Conservation (phyloP, 2,797 vertebrate genomes). For the Tachyglossus aculeatus region DNA sequence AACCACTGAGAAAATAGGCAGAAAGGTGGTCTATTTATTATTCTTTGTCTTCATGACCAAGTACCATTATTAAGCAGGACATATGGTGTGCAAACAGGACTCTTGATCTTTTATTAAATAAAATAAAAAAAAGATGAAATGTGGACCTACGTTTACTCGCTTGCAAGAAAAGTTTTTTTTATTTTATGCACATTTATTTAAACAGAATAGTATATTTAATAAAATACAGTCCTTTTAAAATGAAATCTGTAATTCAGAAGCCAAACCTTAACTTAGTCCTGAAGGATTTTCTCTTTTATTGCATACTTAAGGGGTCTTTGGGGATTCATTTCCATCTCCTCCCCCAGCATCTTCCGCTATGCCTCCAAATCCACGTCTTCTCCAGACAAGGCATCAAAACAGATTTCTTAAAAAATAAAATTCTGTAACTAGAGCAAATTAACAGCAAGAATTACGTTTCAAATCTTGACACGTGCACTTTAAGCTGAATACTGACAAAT, state of each 20-base stretch:
- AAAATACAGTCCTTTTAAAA: slow-evolving; percentile 59
- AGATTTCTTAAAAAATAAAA: background rate
- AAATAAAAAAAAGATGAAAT: slow-evolving; percentile 35
- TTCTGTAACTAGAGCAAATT: background rate
- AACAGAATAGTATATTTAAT: slow-evolving; percentile 57
- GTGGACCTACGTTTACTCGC: no score
- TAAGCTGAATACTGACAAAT: slow-evolving; percentile 17
- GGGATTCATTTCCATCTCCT: slow-evolving; percentile 33
- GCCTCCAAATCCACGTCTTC: background rate
- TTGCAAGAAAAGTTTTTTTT: slow-evolving; percentile 43
- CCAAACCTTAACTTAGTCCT: slow-evolving; percentile 54
- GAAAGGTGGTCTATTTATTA: slow-evolving; percentile 3
- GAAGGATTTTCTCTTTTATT: slow-evolving; percentile 56
- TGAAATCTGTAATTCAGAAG: slow-evolving; percentile 62
- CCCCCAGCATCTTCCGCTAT: slow-evolving; percentile 27
- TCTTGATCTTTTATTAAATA: slow-evolving; percentile 7
- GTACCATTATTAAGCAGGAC: slow-evolving; percentile 21
- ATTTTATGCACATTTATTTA: slow-evolving; percentile 53
- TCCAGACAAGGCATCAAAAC: slow-evolving; percentile 1
- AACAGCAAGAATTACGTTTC: slow-evolving; percentile 18
- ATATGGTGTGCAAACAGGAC: slow-evolving; percentile 9
- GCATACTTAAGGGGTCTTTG: slow-evolving; percentile 22
- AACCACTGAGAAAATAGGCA: background rate
- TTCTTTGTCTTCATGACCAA: slow-evolving; percentile 30
- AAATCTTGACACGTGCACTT: slow-evolving; percentile 13